A percentile compares a stretch with the other conserved stretches of the same genome.
These are phyloP conservation scores for Onychorhynchus coronatus DNA, from an alignment of 2,113 vertebrate species.

Conservation along the genomic window DNA sequence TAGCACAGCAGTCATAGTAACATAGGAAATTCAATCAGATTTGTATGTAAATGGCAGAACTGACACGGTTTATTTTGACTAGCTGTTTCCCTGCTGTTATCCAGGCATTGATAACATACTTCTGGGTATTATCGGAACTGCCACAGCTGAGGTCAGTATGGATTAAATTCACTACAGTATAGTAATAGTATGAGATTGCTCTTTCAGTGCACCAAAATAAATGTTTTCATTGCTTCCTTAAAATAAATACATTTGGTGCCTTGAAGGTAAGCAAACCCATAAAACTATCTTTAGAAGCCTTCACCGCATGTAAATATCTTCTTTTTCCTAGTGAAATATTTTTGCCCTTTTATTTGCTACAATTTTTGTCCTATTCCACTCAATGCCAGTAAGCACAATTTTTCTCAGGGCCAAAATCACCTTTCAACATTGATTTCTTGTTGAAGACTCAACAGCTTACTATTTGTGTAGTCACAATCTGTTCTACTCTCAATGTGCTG, in stretches of 20 bases:
- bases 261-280: slow-evolving; percentile 17
- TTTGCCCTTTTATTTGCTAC: not conserved
- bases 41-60: slow-evolving; percentile 39
- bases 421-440: not conserved
- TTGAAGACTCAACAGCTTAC: not conserved
- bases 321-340: not conserved
- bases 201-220: slow-evolving; percentile 22
- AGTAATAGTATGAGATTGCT: slow-evolving; percentile 27
- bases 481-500: not conserved
- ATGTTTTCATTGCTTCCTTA: slow-evolving; percentile 17
- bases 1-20: not conserved
- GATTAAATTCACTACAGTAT: slow-evolving; percentile 33
- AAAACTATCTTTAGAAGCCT: slow-evolving; percentile 3
- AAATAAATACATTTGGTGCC: slow-evolving; percentile 19
- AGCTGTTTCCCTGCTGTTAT: slow-evolving; percentile 30
- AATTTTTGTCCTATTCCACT: not conserved
- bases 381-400: not conserved
- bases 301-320: not conserved
- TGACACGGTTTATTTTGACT: slow-evolving; percentile 37
- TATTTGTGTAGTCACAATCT: not conserved
- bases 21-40: not conserved
- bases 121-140: slow-evolving; percentile 20
- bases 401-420: not conserved
- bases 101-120: slow-evolving; percentile 14
- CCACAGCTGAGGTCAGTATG: slow-evolving; percentile 22